Conservation (phyloP, 1,140 invertebrate genomes). For the Hyles euphorbiae region DNA sequence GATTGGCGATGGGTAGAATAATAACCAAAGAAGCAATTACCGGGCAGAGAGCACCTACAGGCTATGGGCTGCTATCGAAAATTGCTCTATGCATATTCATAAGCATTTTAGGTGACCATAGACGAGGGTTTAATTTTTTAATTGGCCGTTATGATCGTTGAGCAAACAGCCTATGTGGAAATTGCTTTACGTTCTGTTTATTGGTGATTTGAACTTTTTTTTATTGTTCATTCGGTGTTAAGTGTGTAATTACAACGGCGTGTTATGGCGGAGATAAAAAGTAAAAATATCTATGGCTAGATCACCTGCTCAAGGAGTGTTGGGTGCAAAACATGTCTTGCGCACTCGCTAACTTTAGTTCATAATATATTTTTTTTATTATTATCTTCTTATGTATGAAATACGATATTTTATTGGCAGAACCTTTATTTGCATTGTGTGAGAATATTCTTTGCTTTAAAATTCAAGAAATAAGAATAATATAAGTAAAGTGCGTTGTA, state of each 20-base stretch:
- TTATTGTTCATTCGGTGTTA: not conserved
- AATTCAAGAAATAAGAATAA: too few species aligned
- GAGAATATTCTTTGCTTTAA: too few species aligned
- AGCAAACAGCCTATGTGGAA: slow-evolving; percentile 5
- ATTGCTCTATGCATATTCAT: slow-evolving; percentile 65
- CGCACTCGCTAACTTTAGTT: too few species aligned
- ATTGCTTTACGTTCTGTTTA: not conserved
- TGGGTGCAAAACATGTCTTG: too few species aligned
- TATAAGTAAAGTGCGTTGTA: too few species aligned
- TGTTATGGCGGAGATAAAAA: too few species aligned
- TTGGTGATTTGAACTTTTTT: not conserved
- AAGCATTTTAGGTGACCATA: slow-evolving; percentile 32
- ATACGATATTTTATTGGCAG: too few species aligned
- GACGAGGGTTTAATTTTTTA: slow-evolving; percentile 31
- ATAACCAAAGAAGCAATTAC: slow-evolving; percentile 65
- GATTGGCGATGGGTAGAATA: slow-evolving; percentile 67
- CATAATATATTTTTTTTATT: too few species aligned
- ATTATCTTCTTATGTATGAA: too few species aligned
- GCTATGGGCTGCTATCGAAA: slow-evolving; percentile 51
- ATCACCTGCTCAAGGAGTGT: too few species aligned
- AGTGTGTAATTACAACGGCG: not conserved
- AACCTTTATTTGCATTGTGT: too few species aligned
- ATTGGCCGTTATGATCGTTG: slow-evolving; percentile 8
- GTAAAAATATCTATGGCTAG: too few species aligned
- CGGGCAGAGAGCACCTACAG: slow-evolving; percentile 38